phyloP scores from a whole-genome alignment of 2,113 vertebrate species.

The Noturus placidus region DNA sequence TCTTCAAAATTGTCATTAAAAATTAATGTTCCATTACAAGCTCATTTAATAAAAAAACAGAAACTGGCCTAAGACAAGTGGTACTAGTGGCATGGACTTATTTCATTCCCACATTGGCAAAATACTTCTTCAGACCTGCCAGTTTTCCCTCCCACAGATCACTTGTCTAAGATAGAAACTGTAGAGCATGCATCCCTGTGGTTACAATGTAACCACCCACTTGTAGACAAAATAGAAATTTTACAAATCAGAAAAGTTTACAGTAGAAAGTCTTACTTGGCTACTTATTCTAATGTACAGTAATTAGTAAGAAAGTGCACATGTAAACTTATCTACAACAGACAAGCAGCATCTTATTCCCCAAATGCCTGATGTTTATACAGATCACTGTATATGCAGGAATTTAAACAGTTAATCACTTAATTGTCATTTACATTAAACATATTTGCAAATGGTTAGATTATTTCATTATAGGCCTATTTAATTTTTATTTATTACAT shows the following conservation, averaged over 20 bases:
- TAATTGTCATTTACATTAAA: background rate
- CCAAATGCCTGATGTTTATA: background rate
- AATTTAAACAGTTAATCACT: background rate
- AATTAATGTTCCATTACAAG: background rate
- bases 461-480: background rate
- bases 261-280: background rate
- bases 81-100: background rate
- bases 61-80: background rate
- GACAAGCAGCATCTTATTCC: background rate
- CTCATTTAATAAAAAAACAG: no score
- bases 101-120: background rate
- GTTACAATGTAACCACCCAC: background rate
- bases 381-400: background rate
- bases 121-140: background rate
- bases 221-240: background rate
- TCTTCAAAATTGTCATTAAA: background rate
- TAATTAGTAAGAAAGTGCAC: background rate
- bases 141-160: background rate
- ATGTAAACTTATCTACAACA: background rate
- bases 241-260: background rate
- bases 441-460: background rate
- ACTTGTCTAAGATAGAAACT: background rate
- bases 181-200: background rate
- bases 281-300: background rate
- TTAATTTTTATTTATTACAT: no score